Evolutionary conservation across 1,140 invertebrate genomes (phyloP).

Genomic region (Bathynomus jamesi): DNA sequence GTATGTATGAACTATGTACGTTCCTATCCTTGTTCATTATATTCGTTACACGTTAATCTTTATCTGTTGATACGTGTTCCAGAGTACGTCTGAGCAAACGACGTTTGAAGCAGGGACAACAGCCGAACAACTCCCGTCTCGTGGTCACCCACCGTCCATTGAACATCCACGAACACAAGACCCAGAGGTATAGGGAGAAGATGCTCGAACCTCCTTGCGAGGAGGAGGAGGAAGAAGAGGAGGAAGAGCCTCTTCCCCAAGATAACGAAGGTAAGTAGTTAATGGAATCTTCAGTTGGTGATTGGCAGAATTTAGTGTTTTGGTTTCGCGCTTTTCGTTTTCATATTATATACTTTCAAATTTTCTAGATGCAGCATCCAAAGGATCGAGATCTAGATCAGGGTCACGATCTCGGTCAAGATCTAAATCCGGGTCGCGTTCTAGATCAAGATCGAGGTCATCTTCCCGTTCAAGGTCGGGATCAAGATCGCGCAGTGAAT

Average conservation of each 20-base stretch:
- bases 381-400: not conserved
- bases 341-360: not conserved
- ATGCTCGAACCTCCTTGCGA: constrained; percentile 74
- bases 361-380: not conserved
- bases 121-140: constrained; percentile 66
- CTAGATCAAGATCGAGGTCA: not conserved
- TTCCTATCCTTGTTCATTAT: no score
- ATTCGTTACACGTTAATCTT: no score
- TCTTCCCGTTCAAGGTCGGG: not conserved
- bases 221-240: constrained; percentile 61
- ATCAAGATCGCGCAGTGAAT: not conserved
- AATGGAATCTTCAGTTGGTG: not conserved
- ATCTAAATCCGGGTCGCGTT: not conserved
- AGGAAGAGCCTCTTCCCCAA: not conserved
- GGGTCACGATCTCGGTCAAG: not conserved
- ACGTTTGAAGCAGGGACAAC: constrained; percentile 55
- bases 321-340: not conserved
- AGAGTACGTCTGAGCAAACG: constrained; percentile 84
- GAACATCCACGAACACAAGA: constrained; percentile 70
- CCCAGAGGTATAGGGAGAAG: constrained; percentile 75
- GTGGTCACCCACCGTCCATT: constrained; percentile 83
- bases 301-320: not conserved
- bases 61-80: no score
- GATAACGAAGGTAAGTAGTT: not conserved
- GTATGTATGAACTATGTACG: no score